Evolutionary conservation across 2,797 vertebrate genomes (phyloP).

Genomic region (Mormyrus hasselquistii): DNA sequence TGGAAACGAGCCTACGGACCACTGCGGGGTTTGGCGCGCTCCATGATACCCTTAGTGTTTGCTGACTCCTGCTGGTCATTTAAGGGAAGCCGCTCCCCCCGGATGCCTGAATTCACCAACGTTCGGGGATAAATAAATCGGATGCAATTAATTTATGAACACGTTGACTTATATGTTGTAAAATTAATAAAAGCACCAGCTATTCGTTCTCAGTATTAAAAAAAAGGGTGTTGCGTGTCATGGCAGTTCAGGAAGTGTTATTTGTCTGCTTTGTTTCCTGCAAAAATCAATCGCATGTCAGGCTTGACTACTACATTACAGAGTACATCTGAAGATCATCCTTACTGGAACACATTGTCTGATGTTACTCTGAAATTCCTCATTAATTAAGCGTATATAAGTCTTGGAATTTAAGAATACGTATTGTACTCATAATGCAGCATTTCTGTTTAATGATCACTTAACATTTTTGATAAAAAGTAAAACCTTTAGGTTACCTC

Average conservation of each 20-base stretch:
- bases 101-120: neutral
- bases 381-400: neutral
- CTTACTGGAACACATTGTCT: neutral
- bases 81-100: neutral
- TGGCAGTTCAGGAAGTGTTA: neutral
- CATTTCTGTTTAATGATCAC: neutral
- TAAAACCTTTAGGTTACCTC: neutral
- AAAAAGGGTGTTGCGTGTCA: neutral
- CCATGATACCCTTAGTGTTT: slow-evolving; percentile 33
- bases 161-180: neutral
- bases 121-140: neutral
- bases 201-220: neutral
- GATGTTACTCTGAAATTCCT: neutral
- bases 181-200: neutral
- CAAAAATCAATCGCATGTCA: slow-evolving; percentile 1
- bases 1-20: neutral
- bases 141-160: neutral
- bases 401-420: neutral
- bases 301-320: neutral
- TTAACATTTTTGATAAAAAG: neutral
- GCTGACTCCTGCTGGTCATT: slow-evolving; percentile 39
- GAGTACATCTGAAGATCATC: neutral
- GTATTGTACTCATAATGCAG: neutral
- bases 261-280: neutral
- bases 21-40: neutral